phyloP scores from a whole-genome alignment of 2,888 invertebrate genomes.

The Ectemnius continuus region DNA sequence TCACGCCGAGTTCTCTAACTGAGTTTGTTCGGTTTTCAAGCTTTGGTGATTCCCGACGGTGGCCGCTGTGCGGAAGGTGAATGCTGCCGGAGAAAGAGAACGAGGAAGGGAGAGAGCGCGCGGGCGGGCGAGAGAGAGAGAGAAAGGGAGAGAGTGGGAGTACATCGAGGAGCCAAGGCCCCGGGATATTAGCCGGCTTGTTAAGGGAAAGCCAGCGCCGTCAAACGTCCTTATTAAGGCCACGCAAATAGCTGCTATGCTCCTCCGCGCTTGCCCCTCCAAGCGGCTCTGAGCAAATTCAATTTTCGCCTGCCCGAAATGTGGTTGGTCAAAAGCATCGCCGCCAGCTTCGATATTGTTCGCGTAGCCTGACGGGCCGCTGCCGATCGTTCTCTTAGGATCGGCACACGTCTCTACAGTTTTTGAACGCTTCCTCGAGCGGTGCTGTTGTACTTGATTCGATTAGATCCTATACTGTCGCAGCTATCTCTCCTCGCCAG shows the following conservation, averaged over 20 bases:
- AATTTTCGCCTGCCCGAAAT: slow-evolving; percentile 68
- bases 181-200: slow-evolving; percentile 73
- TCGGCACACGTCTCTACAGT: slow-evolving; percentile 29
- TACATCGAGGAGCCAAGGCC: slow-evolving; percentile 54
- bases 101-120: slow-evolving; percentile 15
- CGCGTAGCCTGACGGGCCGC: slow-evolving; percentile 28
- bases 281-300: slow-evolving; percentile 61
- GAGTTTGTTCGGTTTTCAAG: slow-evolving; percentile 76
- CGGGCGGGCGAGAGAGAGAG: slow-evolving; percentile 5
- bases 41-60: slow-evolving; percentile 68
- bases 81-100: slow-evolving; percentile 20
- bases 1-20: slow-evolving; percentile 70
- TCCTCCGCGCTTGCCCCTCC: slow-evolving; percentile 57
- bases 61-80: slow-evolving; percentile 46
- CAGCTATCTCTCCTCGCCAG: no score
- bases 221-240: slow-evolving; percentile 74
- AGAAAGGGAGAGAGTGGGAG: slow-evolving; percentile 20
- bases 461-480: no score
- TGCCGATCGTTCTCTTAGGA: slow-evolving; percentile 11
- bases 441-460: no score
- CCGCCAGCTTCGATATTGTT: slow-evolving; percentile 57
- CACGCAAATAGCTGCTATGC: slow-evolving; percentile 66
- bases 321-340: slow-evolving; percentile 66
- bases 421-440: slow-evolving; percentile 14
- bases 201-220: slow-evolving; percentile 70